Evolutionary conservation across 1,140 invertebrate species (phyloP).

Genomic region (Papilio machaon): DNA sequence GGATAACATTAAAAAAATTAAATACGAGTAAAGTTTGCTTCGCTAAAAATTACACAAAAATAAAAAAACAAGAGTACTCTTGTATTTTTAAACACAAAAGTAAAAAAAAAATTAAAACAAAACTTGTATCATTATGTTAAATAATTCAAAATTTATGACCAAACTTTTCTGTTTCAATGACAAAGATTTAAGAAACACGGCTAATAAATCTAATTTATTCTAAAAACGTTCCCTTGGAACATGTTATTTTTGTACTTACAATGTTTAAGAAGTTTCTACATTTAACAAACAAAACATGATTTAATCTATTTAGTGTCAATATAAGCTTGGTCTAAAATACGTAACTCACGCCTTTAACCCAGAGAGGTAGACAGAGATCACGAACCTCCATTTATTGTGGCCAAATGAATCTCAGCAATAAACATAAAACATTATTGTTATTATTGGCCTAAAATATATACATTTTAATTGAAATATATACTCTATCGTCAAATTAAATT

Average conservation of each 20-base stretch:
- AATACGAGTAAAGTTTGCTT: too few relatives aligned
- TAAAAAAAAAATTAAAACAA: not conserved
- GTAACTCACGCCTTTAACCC: too few relatives aligned
- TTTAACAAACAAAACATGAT: not conserved
- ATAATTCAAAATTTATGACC: slow-evolving; percentile 17
- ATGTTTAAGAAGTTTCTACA: not conserved
- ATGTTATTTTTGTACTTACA: not conserved
- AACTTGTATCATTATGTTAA: slow-evolving; percentile 17
- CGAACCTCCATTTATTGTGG: too few relatives aligned
- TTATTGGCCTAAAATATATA: too few relatives aligned
- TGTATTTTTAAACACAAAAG: not conserved
- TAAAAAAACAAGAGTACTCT: too few relatives aligned
- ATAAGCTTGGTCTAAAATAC: not conserved
- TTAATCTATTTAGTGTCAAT: not conserved
- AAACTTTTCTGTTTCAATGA: slow-evolving; percentile 22
- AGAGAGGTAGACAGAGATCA: too few relatives aligned
- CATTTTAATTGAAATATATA: too few relatives aligned
- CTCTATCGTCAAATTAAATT: too few relatives aligned
- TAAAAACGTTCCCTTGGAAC: not conserved
- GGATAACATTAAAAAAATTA: too few relatives aligned
- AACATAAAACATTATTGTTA: too few relatives aligned
- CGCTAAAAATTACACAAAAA: too few relatives aligned
- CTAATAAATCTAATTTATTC: slow-evolving; percentile 18
- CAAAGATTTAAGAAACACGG: slow-evolving; percentile 17
- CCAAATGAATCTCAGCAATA: too few relatives aligned